These are phyloP conservation scores for Melanotus villosus DNA, from an alignment of 2,888 invertebrate genomes.

Conservation along the genomic window DNA sequence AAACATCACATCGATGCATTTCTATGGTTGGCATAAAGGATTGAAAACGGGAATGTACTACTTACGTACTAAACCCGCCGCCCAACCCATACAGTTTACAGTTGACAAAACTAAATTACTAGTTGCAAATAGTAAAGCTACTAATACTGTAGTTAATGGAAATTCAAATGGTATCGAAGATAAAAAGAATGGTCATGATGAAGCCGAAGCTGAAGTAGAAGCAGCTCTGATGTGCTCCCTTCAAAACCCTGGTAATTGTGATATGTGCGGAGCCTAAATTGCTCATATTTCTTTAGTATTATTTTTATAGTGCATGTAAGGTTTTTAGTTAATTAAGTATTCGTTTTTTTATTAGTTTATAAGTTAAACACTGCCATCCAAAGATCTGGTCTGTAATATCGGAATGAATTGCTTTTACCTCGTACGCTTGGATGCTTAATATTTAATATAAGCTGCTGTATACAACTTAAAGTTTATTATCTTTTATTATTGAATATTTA, in stretches of 20 bases:
- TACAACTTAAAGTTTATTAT: too few species aligned
- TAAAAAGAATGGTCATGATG: conserved; percentile 66
- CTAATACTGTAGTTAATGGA: conserved; percentile 35
- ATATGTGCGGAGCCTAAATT: conserved; percentile 87
- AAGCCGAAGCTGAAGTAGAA: conserved; percentile 72
- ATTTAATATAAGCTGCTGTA: too few species aligned
- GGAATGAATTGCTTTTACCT: too few species aligned
- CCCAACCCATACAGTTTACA: conserved; percentile 97
- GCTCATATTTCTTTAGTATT: neutral
- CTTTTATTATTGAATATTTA: too few species aligned
- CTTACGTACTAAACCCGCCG: conserved; percentile 95
- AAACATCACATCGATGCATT: conserved; percentile 97
- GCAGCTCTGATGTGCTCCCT: conserved; percentile 88
- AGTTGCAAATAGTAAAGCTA: conserved; percentile 53
- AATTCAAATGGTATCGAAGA: conserved; percentile 39
- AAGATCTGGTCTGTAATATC: too few species aligned
- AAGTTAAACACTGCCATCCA: too few species aligned
- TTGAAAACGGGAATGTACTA: conserved; percentile 99
- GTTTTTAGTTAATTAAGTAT: too few species aligned
- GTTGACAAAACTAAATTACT: conserved; percentile 87
- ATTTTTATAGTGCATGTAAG: too few species aligned
- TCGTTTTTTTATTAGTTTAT: too few species aligned
- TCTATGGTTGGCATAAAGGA: conserved; percentile 97
- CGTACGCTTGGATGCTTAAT: too few species aligned
- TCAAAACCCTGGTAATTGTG: conserved; percentile 88